phyloP scores from a whole-genome alignment of 2,888 invertebrate genomes.

The Agrilus cyanescens region DNA sequence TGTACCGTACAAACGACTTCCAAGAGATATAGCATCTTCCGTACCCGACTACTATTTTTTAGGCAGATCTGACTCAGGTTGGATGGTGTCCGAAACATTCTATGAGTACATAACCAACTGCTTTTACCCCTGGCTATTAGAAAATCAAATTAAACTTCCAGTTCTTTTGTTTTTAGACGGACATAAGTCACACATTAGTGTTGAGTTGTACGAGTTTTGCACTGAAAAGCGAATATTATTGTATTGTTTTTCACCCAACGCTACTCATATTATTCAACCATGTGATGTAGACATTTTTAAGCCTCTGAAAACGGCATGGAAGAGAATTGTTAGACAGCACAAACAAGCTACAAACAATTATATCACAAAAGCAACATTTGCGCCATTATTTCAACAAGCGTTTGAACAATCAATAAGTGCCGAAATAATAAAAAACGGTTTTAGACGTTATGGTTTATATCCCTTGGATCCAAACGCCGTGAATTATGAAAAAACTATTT shows the following conservation, averaged over 20 bases:
- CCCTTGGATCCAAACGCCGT: too few species aligned
- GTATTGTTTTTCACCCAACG: background rate
- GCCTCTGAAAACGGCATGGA: too few species aligned
- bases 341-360: background rate
- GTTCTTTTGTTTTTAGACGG: too few species aligned
- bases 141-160: conserved; percentile 2
- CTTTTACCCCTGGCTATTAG: conserved; percentile 2
- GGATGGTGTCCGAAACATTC: conserved; percentile 1
- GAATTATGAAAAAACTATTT: too few species aligned
- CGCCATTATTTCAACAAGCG: conserved; percentile 1
- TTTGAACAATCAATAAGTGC: conserved; percentile 3
- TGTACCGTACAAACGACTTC: background rate
- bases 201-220: too few species aligned
- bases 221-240: too few species aligned
- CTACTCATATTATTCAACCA: too few species aligned
- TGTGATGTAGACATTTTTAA: too few species aligned
- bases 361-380: background rate
- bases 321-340: background rate
- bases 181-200: too few species aligned
- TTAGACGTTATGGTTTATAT: background rate
- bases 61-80: too few species aligned
- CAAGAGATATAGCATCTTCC: too few species aligned
- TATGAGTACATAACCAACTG: conserved; percentile 3
- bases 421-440: background rate
- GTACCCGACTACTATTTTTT: too few species aligned